Evolutionary conservation across 2,797 vertebrate genomes (phyloP).

Genomic region (Acanthurus tractus): DNA sequence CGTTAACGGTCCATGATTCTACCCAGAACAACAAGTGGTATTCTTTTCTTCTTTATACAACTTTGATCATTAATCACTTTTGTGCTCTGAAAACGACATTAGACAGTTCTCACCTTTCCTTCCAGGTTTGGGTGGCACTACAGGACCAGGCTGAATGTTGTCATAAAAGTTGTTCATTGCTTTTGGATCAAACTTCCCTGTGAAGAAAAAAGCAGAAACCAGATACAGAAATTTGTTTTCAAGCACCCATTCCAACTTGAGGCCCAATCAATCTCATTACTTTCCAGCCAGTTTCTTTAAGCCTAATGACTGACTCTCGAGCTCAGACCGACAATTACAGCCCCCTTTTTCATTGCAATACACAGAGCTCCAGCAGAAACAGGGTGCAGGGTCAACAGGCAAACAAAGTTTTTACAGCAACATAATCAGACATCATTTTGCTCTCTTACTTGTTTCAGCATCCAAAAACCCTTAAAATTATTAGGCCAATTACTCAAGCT

Average conservation of each 20-base stretch:
- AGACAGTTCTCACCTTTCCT: constrained; percentile 88
- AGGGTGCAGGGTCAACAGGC: neutral
- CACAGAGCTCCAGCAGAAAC: neutral
- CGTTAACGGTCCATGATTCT: neutral
- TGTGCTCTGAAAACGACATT: neutral
- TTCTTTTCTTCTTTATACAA: too few relatives aligned
- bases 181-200: constrained; percentile 97
- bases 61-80: neutral
- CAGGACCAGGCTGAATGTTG: constrained; percentile 95
- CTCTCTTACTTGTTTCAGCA: neutral
- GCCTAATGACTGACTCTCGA: neutral
- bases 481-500: neutral
- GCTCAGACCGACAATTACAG: neutral
- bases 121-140: constrained; percentile 93
- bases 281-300: constrained; percentile 1
- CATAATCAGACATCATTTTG: neutral
- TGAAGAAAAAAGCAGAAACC: constrained; percentile 61
- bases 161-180: constrained; percentile 97
- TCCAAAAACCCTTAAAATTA: neutral
- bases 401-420: neutral
- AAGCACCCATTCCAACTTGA: constrained; percentile 15
- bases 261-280: neutral
- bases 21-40: neutral
- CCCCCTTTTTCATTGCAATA: neutral
- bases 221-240: constrained; percentile 40